phyloP scores from a whole-genome alignment of 2,888 invertebrate species.

The Chrysotoxum bicinctum region DNA sequence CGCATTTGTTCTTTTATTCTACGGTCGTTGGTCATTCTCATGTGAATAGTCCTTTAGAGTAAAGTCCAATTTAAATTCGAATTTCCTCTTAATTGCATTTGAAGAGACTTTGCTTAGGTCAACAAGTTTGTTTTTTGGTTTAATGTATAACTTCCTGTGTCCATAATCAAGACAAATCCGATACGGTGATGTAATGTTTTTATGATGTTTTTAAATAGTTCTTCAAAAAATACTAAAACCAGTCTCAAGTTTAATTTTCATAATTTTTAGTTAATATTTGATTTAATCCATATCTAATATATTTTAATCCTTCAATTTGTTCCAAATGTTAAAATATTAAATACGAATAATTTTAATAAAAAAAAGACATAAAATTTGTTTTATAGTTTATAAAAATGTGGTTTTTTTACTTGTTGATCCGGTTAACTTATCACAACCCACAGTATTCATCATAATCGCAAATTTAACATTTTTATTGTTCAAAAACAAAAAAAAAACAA shows the following conservation, averaged over 20 bases:
- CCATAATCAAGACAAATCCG: background rate
- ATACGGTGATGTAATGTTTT: background rate
- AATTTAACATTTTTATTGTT: background rate
- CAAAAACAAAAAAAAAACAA: background rate
- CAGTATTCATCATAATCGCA: conserved; percentile 10
- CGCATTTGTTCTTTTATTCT: no score
- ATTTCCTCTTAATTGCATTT: no score
- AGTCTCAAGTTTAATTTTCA: background rate
- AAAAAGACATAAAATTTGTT: background rate
- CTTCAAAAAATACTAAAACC: background rate
- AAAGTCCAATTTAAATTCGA: no score
- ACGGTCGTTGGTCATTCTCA: no score
- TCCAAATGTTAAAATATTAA: background rate
- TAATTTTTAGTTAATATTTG: background rate
- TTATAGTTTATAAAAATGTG: background rate
- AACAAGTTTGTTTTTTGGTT: no score
- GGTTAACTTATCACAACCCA: conserved; percentile 7
- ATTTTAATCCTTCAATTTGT: background rate
- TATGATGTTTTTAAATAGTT: background rate
- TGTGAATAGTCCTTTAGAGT: no score
- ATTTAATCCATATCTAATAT: background rate
- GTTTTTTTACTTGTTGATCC: conserved; percentile 13
- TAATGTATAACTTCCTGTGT: background rate
- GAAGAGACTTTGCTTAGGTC: no score
- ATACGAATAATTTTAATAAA: background rate